Evolutionary conservation across 2,113 vertebrate species (phyloP), one percentile per base, ranked within the genome.

Genomic region (Symphodus melops): DNA sequence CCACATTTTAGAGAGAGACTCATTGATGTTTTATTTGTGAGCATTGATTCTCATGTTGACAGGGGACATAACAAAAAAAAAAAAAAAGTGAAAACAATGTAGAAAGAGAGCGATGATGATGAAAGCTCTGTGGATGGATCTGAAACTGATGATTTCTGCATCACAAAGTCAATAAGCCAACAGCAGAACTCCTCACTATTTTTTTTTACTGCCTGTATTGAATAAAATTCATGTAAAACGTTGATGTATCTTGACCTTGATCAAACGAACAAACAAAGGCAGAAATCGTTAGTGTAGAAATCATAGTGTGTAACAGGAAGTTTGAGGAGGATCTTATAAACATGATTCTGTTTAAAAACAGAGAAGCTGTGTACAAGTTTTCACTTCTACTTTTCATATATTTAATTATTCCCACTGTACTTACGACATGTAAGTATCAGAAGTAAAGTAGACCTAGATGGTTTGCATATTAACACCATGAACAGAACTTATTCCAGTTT

Each of bases 231-330:
- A 7, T 48, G 20, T 13, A 1, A 54, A 16, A 46, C 16, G 1
- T 13, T 46, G 56, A 68, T 42, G 37, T 13, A 44, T 37, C 13
- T 10, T 72, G 73, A 63, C 64, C 48, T 62, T 61, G 21, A 69
- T 58, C 20, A 28, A 25, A 39, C 20, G 17, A 33, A 33, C 28
- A 33, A 33, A 33, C 58, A 25, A 28, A 10, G 7, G 16, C 28
- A 33, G n/a, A n/a, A n/a, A n/a, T n/a, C n/a, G n/a, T n/a, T n/a
- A n/a, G n/a, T n/a, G n/a, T n/a, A n/a, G n/a, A n/a, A n/a, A n/a
- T n/a, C n/a, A n/a, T n/a, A n/a, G n/a, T 25, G 25, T 25, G 25
- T 25, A 25, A 25, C 25, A 25, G 4, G 4, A 2, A 4, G 25
- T 25, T 44, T 33, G 4, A 21, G n/a, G 33, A n/a, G 9, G n/a